Evolutionary conservation across 2,113 vertebrate genomes (phyloP).

Genomic region (Picathartes gymnocephalus): DNA sequence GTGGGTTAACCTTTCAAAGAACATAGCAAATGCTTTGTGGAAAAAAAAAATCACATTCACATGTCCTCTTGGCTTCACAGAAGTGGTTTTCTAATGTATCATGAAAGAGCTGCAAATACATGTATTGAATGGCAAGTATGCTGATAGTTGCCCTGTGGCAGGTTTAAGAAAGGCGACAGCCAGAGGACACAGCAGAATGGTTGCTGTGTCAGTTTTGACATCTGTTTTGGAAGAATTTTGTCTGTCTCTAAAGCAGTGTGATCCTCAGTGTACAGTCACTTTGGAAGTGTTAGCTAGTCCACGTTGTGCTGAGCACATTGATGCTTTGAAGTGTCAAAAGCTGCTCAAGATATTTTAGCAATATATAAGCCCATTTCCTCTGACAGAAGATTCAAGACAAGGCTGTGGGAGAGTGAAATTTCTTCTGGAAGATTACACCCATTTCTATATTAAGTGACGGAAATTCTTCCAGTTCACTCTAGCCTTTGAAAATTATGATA

Average conservation of each 20-base stretch:
- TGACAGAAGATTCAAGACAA: not conserved
- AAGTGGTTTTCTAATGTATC: not conserved
- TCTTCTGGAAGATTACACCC: conserved; percentile 46
- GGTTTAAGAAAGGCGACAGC: not conserved
- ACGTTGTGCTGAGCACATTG: not conserved
- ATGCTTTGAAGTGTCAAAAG: conserved; percentile 15
- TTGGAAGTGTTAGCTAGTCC: conserved; percentile 5
- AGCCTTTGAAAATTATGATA: not conserved
- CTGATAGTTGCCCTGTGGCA: not conserved
- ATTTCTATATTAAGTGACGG: conserved; percentile 9
- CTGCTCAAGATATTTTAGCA: conserved; percentile 11
- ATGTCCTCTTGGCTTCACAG: not conserved
- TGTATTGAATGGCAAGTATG: not conserved
- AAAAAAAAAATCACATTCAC: conserved; percentile 1
- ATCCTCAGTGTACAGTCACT: not conserved
- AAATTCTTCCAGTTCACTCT: conserved; percentile 7
- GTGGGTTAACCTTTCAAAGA: not conserved
- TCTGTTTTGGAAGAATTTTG: conserved; percentile 1
- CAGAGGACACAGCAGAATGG: not conserved
- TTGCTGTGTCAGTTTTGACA: not conserved
- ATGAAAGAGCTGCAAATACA: not conserved
- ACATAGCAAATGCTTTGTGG: not conserved
- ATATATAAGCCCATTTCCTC: not conserved
- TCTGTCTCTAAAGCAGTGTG: not conserved
- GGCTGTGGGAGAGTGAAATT: not conserved